Evolutionary conservation across 2,888 invertebrate species (phyloP).

Genomic region (Dione vanillae): DNA sequence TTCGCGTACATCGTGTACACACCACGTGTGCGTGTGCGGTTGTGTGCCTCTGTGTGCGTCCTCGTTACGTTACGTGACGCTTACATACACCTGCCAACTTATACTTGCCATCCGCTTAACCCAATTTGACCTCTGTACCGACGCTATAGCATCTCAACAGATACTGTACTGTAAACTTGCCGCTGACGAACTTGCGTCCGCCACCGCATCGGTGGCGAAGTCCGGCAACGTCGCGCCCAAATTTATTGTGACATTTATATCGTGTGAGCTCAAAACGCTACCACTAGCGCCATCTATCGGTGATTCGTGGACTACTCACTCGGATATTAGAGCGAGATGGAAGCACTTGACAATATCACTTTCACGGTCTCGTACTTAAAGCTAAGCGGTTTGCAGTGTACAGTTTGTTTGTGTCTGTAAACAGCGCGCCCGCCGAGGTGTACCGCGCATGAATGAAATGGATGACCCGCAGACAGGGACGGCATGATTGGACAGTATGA

Average conservation of each 20-base stretch:
- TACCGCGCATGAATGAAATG: constrained; percentile 85
- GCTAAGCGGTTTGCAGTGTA: constrained; percentile 83
- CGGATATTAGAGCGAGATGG: constrained; percentile 77
- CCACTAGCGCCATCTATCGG: constrained; percentile 78
- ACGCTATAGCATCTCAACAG: constrained; percentile 54
- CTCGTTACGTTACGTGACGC: constrained; percentile 82
- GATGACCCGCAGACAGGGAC: constrained; percentile 73
- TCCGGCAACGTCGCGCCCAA: constrained; percentile 83
- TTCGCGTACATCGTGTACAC: constrained; percentile 54
- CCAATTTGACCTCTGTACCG: constrained; percentile 59
- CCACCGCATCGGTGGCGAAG: constrained; percentile 79
- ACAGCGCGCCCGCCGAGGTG: constrained; percentile 81
- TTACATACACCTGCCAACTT: constrained; percentile 70
- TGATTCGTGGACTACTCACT: constrained; percentile 58
- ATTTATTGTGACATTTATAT: constrained; percentile 80
- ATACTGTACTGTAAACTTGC: constrained; percentile 60
- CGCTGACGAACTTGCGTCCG: constrained; percentile 72
- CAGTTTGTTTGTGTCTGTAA: constrained; percentile 85
- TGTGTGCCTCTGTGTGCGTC: constrained; percentile 72
- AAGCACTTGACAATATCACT: constrained; percentile 82
- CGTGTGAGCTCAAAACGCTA: constrained; percentile 62
- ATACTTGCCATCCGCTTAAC: constrained; percentile 55
- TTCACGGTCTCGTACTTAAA: constrained; percentile 84
- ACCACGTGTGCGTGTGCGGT: constrained; percentile 53
- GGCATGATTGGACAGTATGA: constrained; percentile 49